Base-by-base conservation (phyloP, 2,888 invertebrate genomes). In the Aricia artaxerxes region DNA sequence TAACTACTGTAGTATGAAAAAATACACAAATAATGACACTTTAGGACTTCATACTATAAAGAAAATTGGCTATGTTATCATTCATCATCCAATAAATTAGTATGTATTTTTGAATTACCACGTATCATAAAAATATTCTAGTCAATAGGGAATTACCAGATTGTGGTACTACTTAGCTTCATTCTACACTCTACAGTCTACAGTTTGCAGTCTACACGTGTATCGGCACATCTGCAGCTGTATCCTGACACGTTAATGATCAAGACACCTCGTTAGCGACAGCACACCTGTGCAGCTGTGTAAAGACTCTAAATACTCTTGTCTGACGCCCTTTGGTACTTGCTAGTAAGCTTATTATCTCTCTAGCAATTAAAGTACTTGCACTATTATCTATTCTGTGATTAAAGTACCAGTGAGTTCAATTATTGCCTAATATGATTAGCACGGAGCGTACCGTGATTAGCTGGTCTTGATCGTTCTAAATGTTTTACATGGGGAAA, bases 201-300 rank as follows among this genome's bases (percentile, higher is more conserved):
- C 49, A 49, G 49, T 49, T 1, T 24, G 1, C n/a, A 60, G n/a
- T 24, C 6, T 61, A 24, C 24, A 61, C 61, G 61, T 76, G 11
- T 35, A 57, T 76, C 16, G 57, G 53, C 16, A 76, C 49, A 76
- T 76, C 76, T 16, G 76, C 24, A 24, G 24, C 53, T 76, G 57
- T 35, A 76, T 31, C 57, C 73, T 16, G 53, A 53, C 16, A 57
- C 76, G 49, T 53, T 76, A 76, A 76, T 76, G 76, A 76, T 76
- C 31, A 76, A 76, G 57, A 35, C 53, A 49, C 35, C 57, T 76
- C 76, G 76, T 76, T 76, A 76, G 76, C 49, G 49, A 75, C 53
- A 13, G 53, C 9, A 75, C 75, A 75, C 75, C 40, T 40, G 40
- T 40, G 5, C 40, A 40, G 40, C 75, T 75, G 53, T 31, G 16